Evolutionary conservation across 1,140 invertebrate genomes (phyloP).

Genomic region (Drosophila sp.): DNA sequence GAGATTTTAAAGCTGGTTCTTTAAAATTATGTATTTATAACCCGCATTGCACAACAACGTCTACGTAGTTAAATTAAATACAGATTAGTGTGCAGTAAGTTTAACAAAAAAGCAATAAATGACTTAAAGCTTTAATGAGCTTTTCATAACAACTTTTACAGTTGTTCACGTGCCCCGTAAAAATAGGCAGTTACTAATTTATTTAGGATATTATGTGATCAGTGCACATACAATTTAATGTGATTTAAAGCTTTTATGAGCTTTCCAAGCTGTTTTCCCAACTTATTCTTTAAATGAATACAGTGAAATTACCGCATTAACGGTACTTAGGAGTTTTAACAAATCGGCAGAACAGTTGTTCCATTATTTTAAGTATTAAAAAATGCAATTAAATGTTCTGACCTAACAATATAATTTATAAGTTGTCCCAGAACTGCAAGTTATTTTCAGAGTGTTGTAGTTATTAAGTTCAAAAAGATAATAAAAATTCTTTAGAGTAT

Average conservation of each 20-base stretch:
- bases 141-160: constrained; percentile 1
- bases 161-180: constrained; percentile 1
- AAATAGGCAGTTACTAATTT: background rate
- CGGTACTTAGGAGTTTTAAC: constrained; percentile 3
- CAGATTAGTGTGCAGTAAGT: background rate
- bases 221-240: background rate
- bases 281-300: too few relatives aligned
- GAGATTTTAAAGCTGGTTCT: constrained; percentile 5
- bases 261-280: constrained; percentile 8
- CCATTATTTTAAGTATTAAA: constrained; percentile 8
- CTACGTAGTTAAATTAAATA: background rate
- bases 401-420: background rate
- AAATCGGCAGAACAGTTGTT: constrained; percentile 26
- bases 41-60: background rate
- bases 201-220: constrained; percentile 4
- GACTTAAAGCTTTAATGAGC: background rate
- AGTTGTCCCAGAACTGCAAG: background rate
- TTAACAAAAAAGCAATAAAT: too few relatives aligned
- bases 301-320: background rate
- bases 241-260: constrained; percentile 14
- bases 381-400: constrained; percentile 8
- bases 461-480: too few relatives aligned
- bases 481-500: constrained; percentile 15
- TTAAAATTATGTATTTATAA: background rate
- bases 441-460: too few relatives aligned